phyloP scores from a whole-genome alignment of 2,888 invertebrate genomes.

The Mamestra brassicae region DNA sequence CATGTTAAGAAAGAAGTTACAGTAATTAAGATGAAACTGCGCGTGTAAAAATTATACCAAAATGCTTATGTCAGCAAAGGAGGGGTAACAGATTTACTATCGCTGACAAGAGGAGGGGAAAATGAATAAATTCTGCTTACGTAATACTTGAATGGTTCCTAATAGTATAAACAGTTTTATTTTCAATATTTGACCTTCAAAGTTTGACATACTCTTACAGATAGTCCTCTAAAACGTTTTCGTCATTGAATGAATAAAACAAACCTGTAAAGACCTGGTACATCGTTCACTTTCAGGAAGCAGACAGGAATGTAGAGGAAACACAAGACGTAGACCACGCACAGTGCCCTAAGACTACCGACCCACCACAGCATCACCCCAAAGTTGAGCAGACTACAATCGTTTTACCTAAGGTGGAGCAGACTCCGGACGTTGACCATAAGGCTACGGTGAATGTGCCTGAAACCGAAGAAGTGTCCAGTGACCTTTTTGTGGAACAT shows the following conservation, averaged over 20 bases:
- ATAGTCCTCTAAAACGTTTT: not conserved
- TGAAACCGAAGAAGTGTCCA: not conserved
- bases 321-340: not conserved
- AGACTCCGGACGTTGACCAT: no score
- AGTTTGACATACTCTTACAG: no score
- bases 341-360: not conserved
- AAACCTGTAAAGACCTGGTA: not conserved
- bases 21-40: no score
- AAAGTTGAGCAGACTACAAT: not conserved
- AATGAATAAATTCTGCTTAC: no score
- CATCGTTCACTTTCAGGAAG: slow-evolving; percentile 21
- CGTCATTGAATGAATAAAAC: not conserved
- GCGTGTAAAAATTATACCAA: no score
- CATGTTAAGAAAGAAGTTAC: no score
- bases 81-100: no score
- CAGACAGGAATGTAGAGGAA: not conserved
- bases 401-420: not conserved
- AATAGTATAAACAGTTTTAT: no score
- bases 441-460: not conserved
- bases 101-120: no score
- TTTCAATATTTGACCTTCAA: no score
- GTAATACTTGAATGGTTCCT: no score
- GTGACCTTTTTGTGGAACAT: not conserved
- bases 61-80: no score
- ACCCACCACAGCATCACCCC: not conserved